Conservation (phyloP, 2,797 vertebrate species). For the Poliocrania exsul region DNA sequence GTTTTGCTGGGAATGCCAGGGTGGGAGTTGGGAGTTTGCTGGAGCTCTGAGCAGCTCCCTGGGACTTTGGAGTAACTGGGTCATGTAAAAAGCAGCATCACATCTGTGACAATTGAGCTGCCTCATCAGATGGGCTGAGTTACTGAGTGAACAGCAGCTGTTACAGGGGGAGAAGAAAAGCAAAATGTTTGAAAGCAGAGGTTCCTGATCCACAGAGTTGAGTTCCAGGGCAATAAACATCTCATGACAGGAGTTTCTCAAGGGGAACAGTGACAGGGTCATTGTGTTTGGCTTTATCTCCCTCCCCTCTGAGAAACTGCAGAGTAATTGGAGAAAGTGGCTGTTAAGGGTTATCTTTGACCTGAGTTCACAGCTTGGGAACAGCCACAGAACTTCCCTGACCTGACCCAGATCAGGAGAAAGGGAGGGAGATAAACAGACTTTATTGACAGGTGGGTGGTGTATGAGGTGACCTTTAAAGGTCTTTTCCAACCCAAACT, state of each 20-base stretch:
- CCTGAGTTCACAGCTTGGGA: not conserved
- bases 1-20: not conserved
- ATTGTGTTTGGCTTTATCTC: not conserved
- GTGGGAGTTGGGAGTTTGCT: not conserved
- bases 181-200: not conserved
- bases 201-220: not conserved
- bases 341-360: not conserved
- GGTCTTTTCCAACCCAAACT: not conserved
- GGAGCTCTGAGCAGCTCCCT: not conserved
- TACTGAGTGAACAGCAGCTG: not conserved
- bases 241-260: not conserved
- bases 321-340: not conserved
- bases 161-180: not conserved
- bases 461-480: not conserved
- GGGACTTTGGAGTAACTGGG: not conserved
- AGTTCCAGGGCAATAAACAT: not conserved
- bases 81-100: not conserved
- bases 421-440: not conserved
- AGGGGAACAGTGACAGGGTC: not conserved
- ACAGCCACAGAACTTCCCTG: not conserved
- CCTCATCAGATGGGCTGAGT: not conserved
- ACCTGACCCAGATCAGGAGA: not conserved
- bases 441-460: not conserved
- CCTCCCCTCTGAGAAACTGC: not conserved
- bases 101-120: not conserved